Evolutionary conservation across 2,888 invertebrate species (phyloP), one percentile per base, ranked within the genome.

Genomic region (Xestia ashworthii): DNA sequence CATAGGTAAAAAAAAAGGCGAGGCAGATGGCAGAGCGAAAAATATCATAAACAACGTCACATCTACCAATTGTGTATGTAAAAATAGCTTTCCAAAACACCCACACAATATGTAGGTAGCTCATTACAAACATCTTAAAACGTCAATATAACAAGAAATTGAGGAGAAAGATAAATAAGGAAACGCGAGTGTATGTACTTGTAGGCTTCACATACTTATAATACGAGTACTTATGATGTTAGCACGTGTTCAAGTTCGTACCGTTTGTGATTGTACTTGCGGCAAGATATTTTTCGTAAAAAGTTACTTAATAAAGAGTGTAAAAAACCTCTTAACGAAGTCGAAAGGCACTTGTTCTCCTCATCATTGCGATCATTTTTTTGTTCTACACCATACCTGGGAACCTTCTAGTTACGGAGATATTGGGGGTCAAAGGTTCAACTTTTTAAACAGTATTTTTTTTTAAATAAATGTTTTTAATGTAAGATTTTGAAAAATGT

Each of bases 111-210:
- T 11, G 1, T 32, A 38, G 5, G 38, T n/a, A 22, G 11, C 1
- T n/a, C 55, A 46, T 65, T 48, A 70, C 9, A 44, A 22, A n/a
- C 5, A 19, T 62, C 2, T 32, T 8, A 32, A 25, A 32, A 32
- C 4, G 60, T 16, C 16, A 66, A 38, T 16, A 78, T 46, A 46
- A 67, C 50, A 73, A 62, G 50, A 14, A 44, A 44, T 9, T 44
- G 44, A 44, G 44, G 44, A 44, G 9, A 44, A 44, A 44, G 9
- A 44, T 58, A 53, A 80, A 78, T 48, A 72, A 44, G 44, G 16
- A 66, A 60, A 58, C 12, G 14, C 8, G 16, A 32, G 19, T 14
- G 5, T 69, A n/a, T 25, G 41, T 38, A 32, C 32, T 32, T 32
- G 32, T 32, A 62, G 19, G 80, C 38, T n/a, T 38, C 44, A 69